Evolutionary conservation across 2,888 invertebrate genomes (phyloP).

Genomic region (Standfussiana lucernea): DNA sequence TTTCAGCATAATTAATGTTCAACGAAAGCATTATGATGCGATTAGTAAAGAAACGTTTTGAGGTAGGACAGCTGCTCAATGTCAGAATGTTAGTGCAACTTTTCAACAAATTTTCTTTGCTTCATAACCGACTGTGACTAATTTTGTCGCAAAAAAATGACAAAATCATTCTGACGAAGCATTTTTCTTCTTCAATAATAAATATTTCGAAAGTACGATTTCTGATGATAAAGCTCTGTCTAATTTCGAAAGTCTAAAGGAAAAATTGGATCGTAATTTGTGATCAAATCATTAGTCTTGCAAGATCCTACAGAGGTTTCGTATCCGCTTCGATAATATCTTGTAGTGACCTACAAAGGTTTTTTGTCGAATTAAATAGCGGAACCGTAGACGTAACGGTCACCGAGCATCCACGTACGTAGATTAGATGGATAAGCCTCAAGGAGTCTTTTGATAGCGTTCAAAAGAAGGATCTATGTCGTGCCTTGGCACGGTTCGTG

Average conservation of each 20-base stretch:
- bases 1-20: constrained; percentile 36
- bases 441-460: constrained; percentile 18
- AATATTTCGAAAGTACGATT: constrained; percentile 5
- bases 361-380: constrained; percentile 47
- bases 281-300: constrained; percentile 36
- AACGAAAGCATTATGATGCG: constrained; percentile 26
- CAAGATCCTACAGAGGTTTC: constrained; percentile 27
- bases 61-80: constrained; percentile 20
- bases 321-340: constrained; percentile 41
- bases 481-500: constrained; percentile 28
- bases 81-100: not conserved
- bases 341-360: constrained; percentile 52
- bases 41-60: constrained; percentile 18
- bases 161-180: constrained; percentile 16
- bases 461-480: constrained; percentile 24
- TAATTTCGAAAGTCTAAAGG: constrained; percentile 32
- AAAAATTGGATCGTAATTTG: constrained; percentile 11
- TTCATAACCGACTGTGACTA: not conserved
- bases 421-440: constrained; percentile 23
- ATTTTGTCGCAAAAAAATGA: constrained; percentile 5
- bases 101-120: constrained; percentile 4
- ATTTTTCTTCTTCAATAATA: not conserved
- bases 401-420: constrained; percentile 28
- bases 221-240: constrained; percentile 10
- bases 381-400: constrained; percentile 42